Evolutionary conservation across 2,797 vertebrate species (phyloP).

Genomic region (Spheniscus humboldti): DNA sequence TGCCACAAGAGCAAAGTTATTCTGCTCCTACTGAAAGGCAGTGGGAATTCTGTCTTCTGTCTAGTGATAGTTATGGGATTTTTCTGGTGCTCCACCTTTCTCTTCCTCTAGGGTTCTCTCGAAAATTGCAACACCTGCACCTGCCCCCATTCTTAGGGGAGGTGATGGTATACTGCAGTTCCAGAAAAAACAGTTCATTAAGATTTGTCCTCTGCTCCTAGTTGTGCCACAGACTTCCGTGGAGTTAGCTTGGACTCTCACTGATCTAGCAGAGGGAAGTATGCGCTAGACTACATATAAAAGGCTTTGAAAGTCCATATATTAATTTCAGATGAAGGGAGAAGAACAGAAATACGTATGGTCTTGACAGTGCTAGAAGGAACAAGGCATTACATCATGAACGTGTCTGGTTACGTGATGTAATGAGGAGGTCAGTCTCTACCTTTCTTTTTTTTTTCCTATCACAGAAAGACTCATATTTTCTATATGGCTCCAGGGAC

Average conservation of each 20-base stretch:
- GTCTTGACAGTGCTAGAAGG: background rate
- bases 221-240: background rate
- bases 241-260: background rate
- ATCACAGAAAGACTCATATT: background rate
- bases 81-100: background rate
- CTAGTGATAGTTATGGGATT: background rate
- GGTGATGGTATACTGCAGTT: background rate
- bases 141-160: background rate
- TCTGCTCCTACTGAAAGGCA: background rate
- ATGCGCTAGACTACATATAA: background rate
- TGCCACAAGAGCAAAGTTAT: background rate
- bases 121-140: background rate
- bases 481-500: background rate
- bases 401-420: background rate
- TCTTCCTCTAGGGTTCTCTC: background rate
- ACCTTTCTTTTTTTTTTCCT: too few species aligned
- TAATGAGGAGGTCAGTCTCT: background rate
- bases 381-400: background rate
- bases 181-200: background rate
- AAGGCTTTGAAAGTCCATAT: background rate
- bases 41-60: background rate
- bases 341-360: background rate
- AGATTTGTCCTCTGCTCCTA: background rate
- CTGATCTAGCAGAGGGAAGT: background rate
- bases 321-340: background rate